These are phyloP conservation scores for Equus przewalskii DNA, from an alignment of 2,113 vertebrate species.

Conservation along the genomic window DNA sequence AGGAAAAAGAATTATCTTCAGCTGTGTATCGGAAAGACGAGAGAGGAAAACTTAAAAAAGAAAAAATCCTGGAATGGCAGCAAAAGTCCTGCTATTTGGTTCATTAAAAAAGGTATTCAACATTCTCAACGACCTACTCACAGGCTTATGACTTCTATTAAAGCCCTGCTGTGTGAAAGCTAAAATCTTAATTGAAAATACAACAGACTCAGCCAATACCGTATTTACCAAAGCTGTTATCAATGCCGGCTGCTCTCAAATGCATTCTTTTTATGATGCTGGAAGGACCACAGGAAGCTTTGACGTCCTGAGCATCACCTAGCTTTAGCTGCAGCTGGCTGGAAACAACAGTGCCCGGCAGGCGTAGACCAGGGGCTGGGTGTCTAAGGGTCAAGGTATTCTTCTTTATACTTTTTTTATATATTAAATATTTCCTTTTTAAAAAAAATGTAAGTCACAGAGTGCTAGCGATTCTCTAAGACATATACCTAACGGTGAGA, in stretches of 20 bases:
- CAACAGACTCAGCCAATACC: background rate
- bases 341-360: background rate
- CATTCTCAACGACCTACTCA: background rate
- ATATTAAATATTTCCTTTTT: background rate
- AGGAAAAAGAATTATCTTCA: background rate
- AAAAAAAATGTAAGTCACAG: background rate
- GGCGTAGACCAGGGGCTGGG: background rate
- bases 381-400: background rate
- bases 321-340: background rate
- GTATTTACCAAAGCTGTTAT: constrained; percentile 39
- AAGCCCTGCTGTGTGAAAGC: constrained; percentile 61
- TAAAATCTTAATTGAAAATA: constrained; percentile 72
- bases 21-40: background rate
- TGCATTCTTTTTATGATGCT: background rate
- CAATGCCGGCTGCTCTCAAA: background rate
- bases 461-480: background rate
- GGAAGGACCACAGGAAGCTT: background rate
- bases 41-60: background rate
- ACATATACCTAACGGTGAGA: background rate
- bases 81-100: background rate
- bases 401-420: background rate
- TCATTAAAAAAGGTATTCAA: constrained; percentile 42
- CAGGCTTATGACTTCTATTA: constrained; percentile 10
- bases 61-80: background rate
- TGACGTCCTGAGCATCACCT: background rate